Evolutionary conservation across 2,797 vertebrate genomes (phyloP).

Genomic region (Trematocara caparti): DNA sequence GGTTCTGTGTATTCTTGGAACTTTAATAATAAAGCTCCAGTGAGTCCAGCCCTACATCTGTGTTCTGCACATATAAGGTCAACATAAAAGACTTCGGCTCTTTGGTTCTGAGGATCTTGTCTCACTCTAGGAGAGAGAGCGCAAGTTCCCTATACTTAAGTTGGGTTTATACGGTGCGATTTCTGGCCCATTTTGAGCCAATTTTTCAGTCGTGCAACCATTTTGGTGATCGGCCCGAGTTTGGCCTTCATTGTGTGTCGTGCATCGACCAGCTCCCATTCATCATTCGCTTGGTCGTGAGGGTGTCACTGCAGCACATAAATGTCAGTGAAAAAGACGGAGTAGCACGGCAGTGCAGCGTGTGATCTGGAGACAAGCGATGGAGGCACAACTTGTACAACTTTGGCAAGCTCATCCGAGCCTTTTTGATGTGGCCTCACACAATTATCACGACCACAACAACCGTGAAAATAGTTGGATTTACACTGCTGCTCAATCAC

Average conservation of each 20-base stretch:
- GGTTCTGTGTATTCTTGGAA: not conserved
- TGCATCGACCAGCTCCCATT: not conserved
- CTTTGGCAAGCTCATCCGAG: not conserved
- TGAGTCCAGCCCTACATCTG: not conserved
- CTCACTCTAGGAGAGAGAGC: not conserved
- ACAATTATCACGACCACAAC: not conserved
- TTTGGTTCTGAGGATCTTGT: not conserved
- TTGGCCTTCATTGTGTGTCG: not conserved
- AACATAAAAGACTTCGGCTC: not conserved
- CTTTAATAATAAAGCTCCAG: not conserved
- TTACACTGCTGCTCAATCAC: no score
- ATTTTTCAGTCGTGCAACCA: rapidly evolving
- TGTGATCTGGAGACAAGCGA: not conserved
- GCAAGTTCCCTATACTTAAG: not conserved
- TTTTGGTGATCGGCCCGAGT: not conserved
- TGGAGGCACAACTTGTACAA: not conserved
- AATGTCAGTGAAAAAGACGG: not conserved
- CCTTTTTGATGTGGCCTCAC: rapidly evolving
- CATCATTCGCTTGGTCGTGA: rapidly evolving
- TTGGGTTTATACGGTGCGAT: rapidly evolving
- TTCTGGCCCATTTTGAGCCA: rapidly evolving
- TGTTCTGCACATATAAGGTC: not conserved
- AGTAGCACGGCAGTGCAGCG: rapidly evolving
- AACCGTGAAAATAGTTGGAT: no score
- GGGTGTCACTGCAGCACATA: rapidly evolving